A percentile compares a stretch with the other conserved stretches of the same genome.
Evolutionary conservation across 2,797 vertebrate species (phyloP).

Genomic region (Pelobates cultripes): DNA sequence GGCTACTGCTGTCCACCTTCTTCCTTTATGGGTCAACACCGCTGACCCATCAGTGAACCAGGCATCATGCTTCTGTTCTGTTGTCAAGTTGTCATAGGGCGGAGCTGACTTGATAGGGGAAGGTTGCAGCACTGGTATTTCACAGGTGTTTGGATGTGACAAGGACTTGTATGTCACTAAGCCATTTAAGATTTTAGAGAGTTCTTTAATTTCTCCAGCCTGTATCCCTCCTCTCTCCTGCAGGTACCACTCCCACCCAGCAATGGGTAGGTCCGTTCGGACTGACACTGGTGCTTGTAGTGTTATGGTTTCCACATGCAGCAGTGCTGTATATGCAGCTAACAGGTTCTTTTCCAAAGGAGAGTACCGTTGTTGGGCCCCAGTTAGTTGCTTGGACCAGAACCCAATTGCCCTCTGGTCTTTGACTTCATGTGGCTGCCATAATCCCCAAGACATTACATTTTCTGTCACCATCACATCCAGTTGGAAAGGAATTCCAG

Average conservation of each 20-base stretch:
- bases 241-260: slow-evolving; percentile 1
- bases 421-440: not conserved
- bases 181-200: not conserved
- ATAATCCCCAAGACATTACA: not conserved
- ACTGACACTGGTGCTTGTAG: not conserved
- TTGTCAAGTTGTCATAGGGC: not conserved
- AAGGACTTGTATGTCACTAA: not conserved
- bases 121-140: not conserved
- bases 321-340: not conserved
- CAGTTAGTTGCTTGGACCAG: not conserved
- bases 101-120: not conserved
- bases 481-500: not conserved
- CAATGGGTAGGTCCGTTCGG: not conserved
- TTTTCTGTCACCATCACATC: not conserved
- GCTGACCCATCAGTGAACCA: not conserved
- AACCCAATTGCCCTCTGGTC: not conserved
- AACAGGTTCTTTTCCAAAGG: not conserved
- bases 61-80: not conserved
- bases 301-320: not conserved
- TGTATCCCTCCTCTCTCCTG: not conserved
- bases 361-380: not conserved
- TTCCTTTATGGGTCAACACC: too few relatives aligned
- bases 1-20: not conserved
- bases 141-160: not conserved
- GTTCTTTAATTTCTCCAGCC: not conserved